Conservation (phyloP, 2,797 vertebrate species). For the Macropus fuliginosus region DNA sequence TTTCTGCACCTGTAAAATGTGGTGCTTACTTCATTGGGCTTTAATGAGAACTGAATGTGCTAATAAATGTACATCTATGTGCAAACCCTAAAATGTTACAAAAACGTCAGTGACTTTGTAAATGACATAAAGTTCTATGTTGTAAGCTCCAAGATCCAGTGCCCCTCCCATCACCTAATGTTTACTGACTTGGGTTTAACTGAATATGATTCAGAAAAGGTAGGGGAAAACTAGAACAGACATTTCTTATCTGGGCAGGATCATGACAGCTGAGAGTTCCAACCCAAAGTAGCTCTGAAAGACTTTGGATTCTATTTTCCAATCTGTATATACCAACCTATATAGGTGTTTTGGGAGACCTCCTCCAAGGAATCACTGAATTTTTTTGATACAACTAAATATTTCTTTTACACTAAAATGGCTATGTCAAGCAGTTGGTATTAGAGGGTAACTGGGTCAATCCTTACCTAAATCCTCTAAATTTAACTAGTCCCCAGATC, state of each 20-base stretch:
- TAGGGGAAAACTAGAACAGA: background rate
- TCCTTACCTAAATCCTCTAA: background rate
- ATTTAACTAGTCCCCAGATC: background rate
- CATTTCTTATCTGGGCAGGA: background rate
- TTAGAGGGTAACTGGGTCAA: background rate
- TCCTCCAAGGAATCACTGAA: background rate
- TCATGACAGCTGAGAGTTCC: background rate
- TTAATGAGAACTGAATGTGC: background rate
- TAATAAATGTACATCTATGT: background rate
- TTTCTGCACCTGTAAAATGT: background rate
- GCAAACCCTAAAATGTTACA: background rate
- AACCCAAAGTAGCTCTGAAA: background rate
- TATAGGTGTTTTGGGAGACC: background rate
- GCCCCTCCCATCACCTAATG: background rate
- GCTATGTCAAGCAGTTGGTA: background rate
- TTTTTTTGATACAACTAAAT: background rate
- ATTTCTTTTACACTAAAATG: background rate
- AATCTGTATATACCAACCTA: conserved; percentile 28
- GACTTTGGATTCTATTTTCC: background rate
- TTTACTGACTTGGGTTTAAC: background rate
- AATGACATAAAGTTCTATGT: background rate
- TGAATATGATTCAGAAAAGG: background rate
- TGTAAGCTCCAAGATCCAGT: background rate
- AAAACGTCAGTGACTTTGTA: background rate
- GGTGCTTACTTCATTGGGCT: background rate